Evolutionary conservation across 2,797 vertebrate genomes (phyloP).

Genomic region (Pangasius larnaudii): DNA sequence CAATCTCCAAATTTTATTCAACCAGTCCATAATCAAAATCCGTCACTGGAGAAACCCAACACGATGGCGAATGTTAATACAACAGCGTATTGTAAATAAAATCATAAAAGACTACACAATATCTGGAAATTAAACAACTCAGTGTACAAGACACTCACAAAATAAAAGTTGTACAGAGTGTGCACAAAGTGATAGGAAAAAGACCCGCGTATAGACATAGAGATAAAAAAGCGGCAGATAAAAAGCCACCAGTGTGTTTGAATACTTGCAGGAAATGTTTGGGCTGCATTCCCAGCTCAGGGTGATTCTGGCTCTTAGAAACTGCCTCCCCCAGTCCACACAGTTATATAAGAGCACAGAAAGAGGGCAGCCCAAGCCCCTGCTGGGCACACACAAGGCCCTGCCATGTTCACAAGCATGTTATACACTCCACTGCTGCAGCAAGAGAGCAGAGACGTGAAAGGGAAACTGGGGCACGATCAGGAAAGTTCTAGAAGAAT

Average conservation of each 20-base stretch:
- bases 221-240: neutral
- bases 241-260: conserved; percentile 10
- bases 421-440: conserved; percentile 38
- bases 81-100: neutral
- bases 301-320: conserved; percentile 48
- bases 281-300: conserved; percentile 33
- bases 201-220: neutral
- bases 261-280: conserved; percentile 37
- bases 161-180: neutral
- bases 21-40: conserved; percentile 8
- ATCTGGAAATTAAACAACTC: neutral
- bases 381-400: conserved; percentile 53
- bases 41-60: neutral
- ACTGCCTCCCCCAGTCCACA: conserved; percentile 24
- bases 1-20: conserved; percentile 2
- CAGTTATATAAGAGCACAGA: conserved; percentile 46
- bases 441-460: conserved; percentile 59
- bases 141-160: neutral
- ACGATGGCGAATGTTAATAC: neutral
- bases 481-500: conserved; percentile 4
- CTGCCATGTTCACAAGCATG: conserved; percentile 64
- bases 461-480: conserved; percentile 4
- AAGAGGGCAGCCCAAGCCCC: conserved; percentile 26
- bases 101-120: neutral
- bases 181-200: neutral